These are phyloP conservation scores for Elysia chlorotica DNA, from an alignment of 1,140 invertebrate species.

Conservation along the genomic window DNA sequence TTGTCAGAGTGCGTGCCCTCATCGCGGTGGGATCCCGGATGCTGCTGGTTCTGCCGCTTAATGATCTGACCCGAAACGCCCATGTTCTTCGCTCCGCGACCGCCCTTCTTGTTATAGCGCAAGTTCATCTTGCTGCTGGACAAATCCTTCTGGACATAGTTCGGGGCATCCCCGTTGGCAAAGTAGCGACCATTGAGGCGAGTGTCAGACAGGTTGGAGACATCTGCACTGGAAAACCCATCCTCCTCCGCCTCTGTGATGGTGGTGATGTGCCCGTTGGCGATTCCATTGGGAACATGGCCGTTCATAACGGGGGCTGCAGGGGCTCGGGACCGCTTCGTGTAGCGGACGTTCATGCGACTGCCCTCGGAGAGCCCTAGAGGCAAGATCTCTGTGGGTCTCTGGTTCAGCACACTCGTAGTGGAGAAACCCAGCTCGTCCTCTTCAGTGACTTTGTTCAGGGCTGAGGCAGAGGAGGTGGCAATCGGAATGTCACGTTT, in stretches of 20 bases:
- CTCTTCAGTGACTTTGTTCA: background rate
- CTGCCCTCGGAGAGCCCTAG: slow-evolving; percentile 47
- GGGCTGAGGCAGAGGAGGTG: background rate
- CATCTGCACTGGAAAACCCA: background rate
- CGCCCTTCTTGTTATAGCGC: slow-evolving; percentile 44
- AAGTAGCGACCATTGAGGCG: slow-evolving; percentile 47
- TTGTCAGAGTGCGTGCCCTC: slow-evolving; percentile 43
- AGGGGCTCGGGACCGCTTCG: slow-evolving; percentile 39
- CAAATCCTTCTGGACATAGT: slow-evolving; percentile 31
- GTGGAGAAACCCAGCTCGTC: slow-evolving; percentile 48
- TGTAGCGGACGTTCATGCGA: slow-evolving; percentile 54
- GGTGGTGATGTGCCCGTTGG: slow-evolving; percentile 39
- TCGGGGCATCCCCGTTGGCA: slow-evolving; percentile 27
- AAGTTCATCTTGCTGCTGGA: slow-evolving; percentile 45
- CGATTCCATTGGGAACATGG: slow-evolving; percentile 38
- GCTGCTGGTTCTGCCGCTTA: slow-evolving; percentile 26
- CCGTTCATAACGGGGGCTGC: slow-evolving; percentile 38
- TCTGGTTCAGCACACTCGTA: slow-evolving; percentile 52
- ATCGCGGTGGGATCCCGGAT: slow-evolving; percentile 22
- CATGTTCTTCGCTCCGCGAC: slow-evolving; percentile 25
- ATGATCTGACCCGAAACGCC: slow-evolving; percentile 36
- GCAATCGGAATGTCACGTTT: slow-evolving; percentile 36
- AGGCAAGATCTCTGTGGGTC: slow-evolving; percentile 45
- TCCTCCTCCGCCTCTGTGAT: slow-evolving; percentile 31
- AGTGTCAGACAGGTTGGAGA: slow-evolving; percentile 34